phyloP scores from a whole-genome alignment of 2,888 invertebrate species.

The Orgyia antiqua region DNA sequence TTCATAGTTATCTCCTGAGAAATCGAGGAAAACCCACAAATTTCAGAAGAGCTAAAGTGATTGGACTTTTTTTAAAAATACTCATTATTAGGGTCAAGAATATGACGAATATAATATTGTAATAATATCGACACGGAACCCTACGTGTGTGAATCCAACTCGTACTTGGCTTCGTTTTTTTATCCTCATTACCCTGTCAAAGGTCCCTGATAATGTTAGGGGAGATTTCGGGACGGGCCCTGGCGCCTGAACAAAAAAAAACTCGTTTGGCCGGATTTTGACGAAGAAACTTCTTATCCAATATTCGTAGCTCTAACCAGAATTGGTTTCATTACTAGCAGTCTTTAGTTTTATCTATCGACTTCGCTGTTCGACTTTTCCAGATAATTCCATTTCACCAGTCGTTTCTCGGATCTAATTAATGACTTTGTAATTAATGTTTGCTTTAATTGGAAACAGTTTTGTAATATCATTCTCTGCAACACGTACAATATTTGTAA shows the following conservation, averaged over 20 bases:
- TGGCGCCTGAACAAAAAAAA: neutral
- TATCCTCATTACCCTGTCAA: neutral
- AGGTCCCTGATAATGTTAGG: neutral
- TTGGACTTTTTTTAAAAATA: neutral
- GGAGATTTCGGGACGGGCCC: neutral
- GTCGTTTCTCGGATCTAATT: conserved; percentile 20
- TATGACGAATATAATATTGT: too few relatives aligned
- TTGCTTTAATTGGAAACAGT: conserved; percentile 26
- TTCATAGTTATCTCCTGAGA: too few relatives aligned
- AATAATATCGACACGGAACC: too few relatives aligned
- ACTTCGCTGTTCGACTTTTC: conserved; percentile 22
- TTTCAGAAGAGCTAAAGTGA: too few relatives aligned
- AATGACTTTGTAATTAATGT: conserved; percentile 29
- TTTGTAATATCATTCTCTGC: conserved; percentile 7
- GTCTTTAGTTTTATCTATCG: conserved; percentile 16
- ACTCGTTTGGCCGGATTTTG: too few relatives aligned
- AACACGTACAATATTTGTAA: too few relatives aligned
- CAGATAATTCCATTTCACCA: conserved; percentile 32
- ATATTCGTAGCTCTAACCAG: conserved; percentile 15
- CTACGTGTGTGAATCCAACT: too few relatives aligned
- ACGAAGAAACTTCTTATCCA: too few relatives aligned
- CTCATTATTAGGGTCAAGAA: neutral
- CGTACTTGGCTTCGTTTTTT: neutral
- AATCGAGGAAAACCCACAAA: too few relatives aligned
- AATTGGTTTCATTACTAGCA: conserved; percentile 21